Conservation (phyloP, 2,888 invertebrate genomes). For the Perdita meconis region DNA sequence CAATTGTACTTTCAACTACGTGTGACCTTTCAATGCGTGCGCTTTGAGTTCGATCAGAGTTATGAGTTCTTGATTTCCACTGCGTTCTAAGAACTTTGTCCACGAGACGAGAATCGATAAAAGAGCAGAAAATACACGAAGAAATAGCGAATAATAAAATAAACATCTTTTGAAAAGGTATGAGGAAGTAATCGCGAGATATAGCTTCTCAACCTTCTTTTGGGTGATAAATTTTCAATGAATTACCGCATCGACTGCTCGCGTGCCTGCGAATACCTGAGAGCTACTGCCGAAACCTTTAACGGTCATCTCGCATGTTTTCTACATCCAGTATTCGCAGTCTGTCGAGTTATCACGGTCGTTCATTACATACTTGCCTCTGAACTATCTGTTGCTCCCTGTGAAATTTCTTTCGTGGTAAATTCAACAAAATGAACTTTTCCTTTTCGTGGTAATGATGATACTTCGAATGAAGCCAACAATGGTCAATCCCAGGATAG, state of each 20-base stretch:
- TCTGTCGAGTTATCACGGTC: constrained; percentile 49
- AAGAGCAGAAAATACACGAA: constrained; percentile 26
- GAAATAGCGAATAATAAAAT: constrained; percentile 59
- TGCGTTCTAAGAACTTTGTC: constrained; percentile 32
- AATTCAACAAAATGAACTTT: neutral
- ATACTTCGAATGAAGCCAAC: neutral
- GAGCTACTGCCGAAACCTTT: constrained; percentile 67
- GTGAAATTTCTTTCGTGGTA: constrained; percentile 36
- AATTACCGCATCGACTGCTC: constrained; percentile 56
- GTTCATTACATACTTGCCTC: constrained; percentile 48
- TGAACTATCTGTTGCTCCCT: constrained; percentile 56
- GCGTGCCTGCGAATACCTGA: constrained; percentile 60
- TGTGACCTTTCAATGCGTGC: constrained; percentile 5
- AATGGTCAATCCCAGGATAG: too few species aligned
- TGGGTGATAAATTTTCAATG: constrained; percentile 64
- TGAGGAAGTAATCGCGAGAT: constrained; percentile 58
- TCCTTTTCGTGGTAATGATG: neutral
- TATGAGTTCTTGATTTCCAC: neutral
- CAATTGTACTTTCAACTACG: neutral
- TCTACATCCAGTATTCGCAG: constrained; percentile 36
- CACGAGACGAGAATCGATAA: neutral
- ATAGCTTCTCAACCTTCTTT: constrained; percentile 36
- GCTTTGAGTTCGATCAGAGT: neutral
- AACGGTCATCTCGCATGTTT: constrained; percentile 60
- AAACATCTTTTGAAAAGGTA: constrained; percentile 36